Percentiles rank a stretch among this genome's conserved stretches.
phyloP scores from a whole-genome alignment of 2,113 vertebrate species.

The Ceyx margarethae region DNA sequence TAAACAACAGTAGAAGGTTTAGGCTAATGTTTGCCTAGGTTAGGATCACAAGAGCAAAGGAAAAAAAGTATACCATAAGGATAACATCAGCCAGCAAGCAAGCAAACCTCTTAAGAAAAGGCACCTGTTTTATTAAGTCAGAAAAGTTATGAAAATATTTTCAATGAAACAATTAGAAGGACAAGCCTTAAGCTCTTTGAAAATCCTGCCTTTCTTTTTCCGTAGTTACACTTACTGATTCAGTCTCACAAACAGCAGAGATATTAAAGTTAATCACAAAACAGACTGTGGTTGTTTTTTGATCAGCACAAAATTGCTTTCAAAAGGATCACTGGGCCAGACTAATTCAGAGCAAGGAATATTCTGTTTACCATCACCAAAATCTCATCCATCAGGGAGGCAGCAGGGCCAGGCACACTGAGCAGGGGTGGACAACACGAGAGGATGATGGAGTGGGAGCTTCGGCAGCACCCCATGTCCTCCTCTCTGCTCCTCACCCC shows the following conservation, averaged over 20 bases:
- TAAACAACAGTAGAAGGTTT: not conserved
- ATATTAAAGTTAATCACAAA: not conserved
- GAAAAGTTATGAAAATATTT: not conserved
- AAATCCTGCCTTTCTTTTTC: not conserved
- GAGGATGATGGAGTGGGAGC: not conserved
- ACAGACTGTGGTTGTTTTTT: not conserved
- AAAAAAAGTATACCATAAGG: not conserved
- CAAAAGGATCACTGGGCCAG: not conserved
- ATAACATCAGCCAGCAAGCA: not conserved
- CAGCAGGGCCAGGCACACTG: fast-evolving
- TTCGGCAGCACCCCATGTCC: not conserved
- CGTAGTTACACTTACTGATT: not conserved
- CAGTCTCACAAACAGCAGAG: not conserved
- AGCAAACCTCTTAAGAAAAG: not conserved
- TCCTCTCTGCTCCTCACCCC: not conserved
- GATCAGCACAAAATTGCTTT: not conserved
- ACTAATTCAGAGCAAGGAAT: not conserved
- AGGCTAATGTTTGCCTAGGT: not conserved
- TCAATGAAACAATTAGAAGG: not conserved
- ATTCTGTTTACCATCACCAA: not conserved
- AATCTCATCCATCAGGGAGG: not conserved
- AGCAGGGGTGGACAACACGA: fast-evolving
- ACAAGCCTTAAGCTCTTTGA: not conserved
- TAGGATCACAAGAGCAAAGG: not conserved
- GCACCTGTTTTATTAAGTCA: not conserved